Evolutionary conservation across 1,140 invertebrate genomes (phyloP), one percentile per base, ranked within the genome.

Genomic region (Trypoxylus dichotomus): DNA sequence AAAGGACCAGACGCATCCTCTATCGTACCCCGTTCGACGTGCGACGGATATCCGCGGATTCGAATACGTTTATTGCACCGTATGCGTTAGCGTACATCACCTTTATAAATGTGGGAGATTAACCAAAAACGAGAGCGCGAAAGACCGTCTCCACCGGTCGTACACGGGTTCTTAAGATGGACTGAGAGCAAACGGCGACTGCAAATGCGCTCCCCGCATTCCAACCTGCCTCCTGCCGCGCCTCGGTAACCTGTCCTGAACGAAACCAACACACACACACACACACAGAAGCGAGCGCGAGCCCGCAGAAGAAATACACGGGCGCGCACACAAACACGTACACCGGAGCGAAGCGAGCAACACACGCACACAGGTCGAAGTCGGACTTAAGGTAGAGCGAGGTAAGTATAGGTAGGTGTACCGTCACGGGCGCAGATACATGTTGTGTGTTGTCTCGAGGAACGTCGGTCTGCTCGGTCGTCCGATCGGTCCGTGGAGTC

Each of bases 191-290:
- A 81, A 79, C 78, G 80, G 82, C 80, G 79, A 81, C 76, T 80
- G 81, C 81, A 79, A 82, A 82, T 83, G 83, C 84, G 80, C 83
- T 83, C 83, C 81, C 83, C 80, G 83, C 84, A 84, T 85, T 84
- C 84, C 84, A 82, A 82, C 78, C 80, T 78, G 81, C 80, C 81
- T 83, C 79, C 79, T 80, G 79, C 81, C 79, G 80, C 81, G 79
- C 82, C 82, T 80, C 80, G 78, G 78, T 76, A 80, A 81, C 81
- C 80, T 83, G 81, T 80, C 81, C 76, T 80, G 78, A 41, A 68
- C 60, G 60, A 68, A 68, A 47, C 42, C 79, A 81, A 78, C 74
- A 75, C 74, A 75, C 74, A 75, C 41, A 54, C 21, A 75, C 72
- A 73, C 71, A 37, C 71, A 24, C 24, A 24, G 8, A 8, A 41